Evolutionary conservation across 2,888 invertebrate species (phyloP).

Genomic region (Drosophila ezoana): DNA sequence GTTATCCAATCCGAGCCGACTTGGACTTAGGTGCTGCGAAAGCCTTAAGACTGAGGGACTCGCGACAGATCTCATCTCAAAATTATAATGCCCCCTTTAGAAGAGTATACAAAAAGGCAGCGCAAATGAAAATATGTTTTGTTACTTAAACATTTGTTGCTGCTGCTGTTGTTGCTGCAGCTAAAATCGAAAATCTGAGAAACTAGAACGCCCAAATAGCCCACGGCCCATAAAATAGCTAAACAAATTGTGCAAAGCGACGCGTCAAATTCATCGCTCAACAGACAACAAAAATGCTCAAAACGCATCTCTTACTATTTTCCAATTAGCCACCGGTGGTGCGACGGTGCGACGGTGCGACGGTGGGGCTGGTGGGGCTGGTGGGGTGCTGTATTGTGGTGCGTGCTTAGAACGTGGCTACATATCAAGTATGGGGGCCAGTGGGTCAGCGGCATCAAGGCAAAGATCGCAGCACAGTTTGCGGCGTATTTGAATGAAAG

Average conservation of each 20-base stretch:
- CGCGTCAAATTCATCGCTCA: conserved; percentile 29
- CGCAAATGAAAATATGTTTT: conserved; percentile 61
- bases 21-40: no score
- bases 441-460: conserved; percentile 19
- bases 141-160: conserved; percentile 29
- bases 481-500: conserved; percentile 18
- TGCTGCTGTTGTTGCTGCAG: conserved; percentile 9
- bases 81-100: no score
- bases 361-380: no score
- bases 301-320: conserved; percentile 38
- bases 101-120: conserved; percentile 3
- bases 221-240: conserved; percentile 57
- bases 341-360: background rate
- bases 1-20: no score
- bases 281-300: conserved; percentile 28
- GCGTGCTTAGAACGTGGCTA: background rate
- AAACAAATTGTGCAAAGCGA: conserved; percentile 59
- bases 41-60: no score
- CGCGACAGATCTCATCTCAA: no score
- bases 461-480: conserved; percentile 34
- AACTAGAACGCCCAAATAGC: conserved; percentile 69
- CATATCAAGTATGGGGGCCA: conserved; percentile 7
- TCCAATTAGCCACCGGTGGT: conserved; percentile 25
- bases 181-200: conserved; percentile 46
- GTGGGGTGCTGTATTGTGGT: background rate